Percentiles rank a stretch among this genome's conserved stretches.
phyloP scores from a whole-genome alignment of 1,140 invertebrate species.

The Zaprionus ghesquierei region DNA sequence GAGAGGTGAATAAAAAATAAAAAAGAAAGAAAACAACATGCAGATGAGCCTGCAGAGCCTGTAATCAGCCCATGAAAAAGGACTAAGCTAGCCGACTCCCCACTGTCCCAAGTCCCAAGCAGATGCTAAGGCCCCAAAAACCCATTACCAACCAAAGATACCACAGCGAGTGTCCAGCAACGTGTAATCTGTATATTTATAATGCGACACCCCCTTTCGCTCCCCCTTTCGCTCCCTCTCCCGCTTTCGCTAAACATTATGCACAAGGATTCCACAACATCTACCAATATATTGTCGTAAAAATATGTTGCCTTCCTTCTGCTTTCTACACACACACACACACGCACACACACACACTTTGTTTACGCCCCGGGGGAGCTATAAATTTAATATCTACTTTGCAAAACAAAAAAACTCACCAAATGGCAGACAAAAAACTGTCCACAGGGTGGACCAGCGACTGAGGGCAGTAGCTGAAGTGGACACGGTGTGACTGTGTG shows the following conservation, averaged over 20 bases:
- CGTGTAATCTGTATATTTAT: slow-evolving; percentile 78
- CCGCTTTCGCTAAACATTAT: slow-evolving; percentile 66
- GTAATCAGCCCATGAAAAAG: slow-evolving; percentile 38
- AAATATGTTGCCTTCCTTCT: slow-evolving; percentile 72
- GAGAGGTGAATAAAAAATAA: neutral
- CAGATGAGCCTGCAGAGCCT: slow-evolving; percentile 52
- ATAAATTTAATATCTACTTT: slow-evolving; percentile 83
- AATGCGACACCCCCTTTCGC: slow-evolving; percentile 40
- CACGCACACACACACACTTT: slow-evolving; percentile 48
- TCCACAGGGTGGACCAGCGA: slow-evolving; percentile 27
- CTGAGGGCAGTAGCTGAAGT: neutral
- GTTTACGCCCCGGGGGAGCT: slow-evolving; percentile 78
- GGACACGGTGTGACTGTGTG: neutral
- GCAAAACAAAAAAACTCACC: slow-evolving; percentile 73
- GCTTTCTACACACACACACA: too few species aligned
- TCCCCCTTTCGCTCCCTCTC: neutral
- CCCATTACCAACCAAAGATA: slow-evolving; percentile 48
- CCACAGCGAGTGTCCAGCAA: slow-evolving; percentile 31
- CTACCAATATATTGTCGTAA: slow-evolving; percentile 77
- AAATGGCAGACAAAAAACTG: slow-evolving; percentile 51
- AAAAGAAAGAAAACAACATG: slow-evolving; percentile 26
- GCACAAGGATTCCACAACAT: slow-evolving; percentile 67
- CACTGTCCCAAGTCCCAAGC: slow-evolving; percentile 13
- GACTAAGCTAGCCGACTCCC: slow-evolving; percentile 5
- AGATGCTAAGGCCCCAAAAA: too few species aligned